Evolutionary conservation across 2,797 vertebrate species (phyloP).

Genomic region (Neomorphus geoffroyi): DNA sequence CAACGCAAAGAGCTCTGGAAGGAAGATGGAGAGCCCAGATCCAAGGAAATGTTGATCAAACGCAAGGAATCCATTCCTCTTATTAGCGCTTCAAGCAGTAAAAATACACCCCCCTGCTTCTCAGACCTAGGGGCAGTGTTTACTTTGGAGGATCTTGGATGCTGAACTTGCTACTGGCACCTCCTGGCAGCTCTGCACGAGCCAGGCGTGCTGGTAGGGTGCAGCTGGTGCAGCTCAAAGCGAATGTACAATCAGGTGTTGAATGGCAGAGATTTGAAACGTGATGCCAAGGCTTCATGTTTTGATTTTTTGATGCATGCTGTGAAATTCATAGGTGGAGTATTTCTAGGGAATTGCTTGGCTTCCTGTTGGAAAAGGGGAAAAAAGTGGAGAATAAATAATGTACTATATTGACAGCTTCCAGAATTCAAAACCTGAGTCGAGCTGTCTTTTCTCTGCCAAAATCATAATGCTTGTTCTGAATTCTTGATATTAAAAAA

Average conservation of each 20-base stretch:
- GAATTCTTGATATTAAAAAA: neutral
- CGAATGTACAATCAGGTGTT: neutral
- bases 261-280: neutral
- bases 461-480: neutral
- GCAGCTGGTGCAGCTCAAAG: constrained; percentile 8
- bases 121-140: neutral
- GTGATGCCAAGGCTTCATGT: neutral
- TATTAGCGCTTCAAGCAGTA: neutral
- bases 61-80: neutral
- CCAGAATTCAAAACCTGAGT: neutral
- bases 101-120: rapidly evolving
- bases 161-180: neutral
- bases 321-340: neutral
- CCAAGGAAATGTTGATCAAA: neutral
- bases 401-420: neutral
- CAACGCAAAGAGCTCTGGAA: neutral
- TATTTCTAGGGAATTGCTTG: neutral
- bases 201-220: neutral
- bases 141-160: neutral
- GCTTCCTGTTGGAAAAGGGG: neutral
- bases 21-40: neutral
- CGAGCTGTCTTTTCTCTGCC: neutral
- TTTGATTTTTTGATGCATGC: neutral
- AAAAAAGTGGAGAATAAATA: neutral
- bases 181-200: rapidly evolving